Evolutionary conservation across 2,888 invertebrate species (phyloP), one percentile per base, ranked within the genome.

Genomic region (Nymphalis urticae): DNA sequence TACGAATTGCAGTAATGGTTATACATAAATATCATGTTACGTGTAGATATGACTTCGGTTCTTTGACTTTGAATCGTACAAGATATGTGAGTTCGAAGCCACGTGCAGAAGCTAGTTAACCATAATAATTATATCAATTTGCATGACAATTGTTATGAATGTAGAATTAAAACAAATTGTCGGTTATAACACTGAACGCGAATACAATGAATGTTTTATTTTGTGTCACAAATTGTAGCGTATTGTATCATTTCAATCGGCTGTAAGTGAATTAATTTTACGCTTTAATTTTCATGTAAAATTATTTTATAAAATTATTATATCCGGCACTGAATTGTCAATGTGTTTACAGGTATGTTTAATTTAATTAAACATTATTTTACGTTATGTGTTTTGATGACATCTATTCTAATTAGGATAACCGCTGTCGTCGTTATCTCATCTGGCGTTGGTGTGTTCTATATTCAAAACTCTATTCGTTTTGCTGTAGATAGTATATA

Each of bases 281-380:
- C 48, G 60, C 48, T 62, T 17, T 56, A 54, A 61, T 53, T 47
- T 47, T 13, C 10, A 54, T 42, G 42, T 42, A 42, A 13, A 42
- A 36, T 32, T 27, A 32, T 62, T 51, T 51, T 32, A 62, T n/a
- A 13, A n/a, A 19, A 36, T 50, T 48, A 42, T 10, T 42, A 42
- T 10, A 42, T 13, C 42, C 13, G 13, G 4, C 3, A 13, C 13
- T 13, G 42, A 13, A 13, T 42, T 50, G 27, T 21, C n/a, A 61
- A 53, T 60, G 60, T 54, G 53, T 68, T 53, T 21, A 48, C 47
- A 64, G 68, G 67, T 68, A 63, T 47, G 63, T 68, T n/a, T 16
- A 7, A 42, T 17, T 27, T 16, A 7, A 56, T 51, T 63, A 32
- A 51, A 48, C 17, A 24, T 54, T 13, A 54, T 54, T 54, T 10